Evolutionary conservation across 2,797 vertebrate genomes (phyloP).

Genomic region (Mormyrus hasselquistii): DNA sequence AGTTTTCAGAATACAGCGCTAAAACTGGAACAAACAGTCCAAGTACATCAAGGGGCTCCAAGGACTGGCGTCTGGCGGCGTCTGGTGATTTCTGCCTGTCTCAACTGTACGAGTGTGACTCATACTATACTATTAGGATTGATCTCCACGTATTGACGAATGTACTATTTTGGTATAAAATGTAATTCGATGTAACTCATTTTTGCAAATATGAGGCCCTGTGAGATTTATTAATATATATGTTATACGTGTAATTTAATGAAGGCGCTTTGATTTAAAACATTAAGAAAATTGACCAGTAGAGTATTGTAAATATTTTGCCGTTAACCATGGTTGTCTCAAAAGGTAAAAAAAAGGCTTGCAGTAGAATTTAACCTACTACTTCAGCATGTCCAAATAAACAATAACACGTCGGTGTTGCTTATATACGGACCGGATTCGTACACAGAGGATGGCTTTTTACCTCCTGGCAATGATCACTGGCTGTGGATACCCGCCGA

Average conservation of each 20-base stretch:
- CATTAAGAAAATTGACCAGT: not conserved
- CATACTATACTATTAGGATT: constrained; percentile 1
- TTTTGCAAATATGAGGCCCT: not conserved
- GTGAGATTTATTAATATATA: not conserved
- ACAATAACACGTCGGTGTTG: not conserved
- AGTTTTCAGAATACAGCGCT: not conserved
- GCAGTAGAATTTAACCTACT: not conserved
- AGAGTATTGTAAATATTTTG: not conserved
- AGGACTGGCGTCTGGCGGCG: not conserved
- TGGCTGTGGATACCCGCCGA: constrained; percentile 36
- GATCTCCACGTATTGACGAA: not conserved
- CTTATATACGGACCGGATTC: not conserved
- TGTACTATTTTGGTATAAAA: not conserved
- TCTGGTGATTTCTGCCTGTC: not conserved
- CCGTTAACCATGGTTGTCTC: not conserved
- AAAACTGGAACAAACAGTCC: constrained; percentile 2
- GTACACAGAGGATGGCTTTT: constrained; percentile 40
- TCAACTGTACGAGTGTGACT: not conserved
- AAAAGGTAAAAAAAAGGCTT: not conserved
- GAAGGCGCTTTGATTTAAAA: not conserved
- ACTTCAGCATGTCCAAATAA: not conserved
- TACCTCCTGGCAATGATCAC: constrained; percentile 61
- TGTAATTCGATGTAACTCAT: not conserved
- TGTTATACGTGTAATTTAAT: not conserved
- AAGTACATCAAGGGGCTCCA: not conserved